Base-by-base conservation (phyloP, 2,888 invertebrate species). In the Drosophila pegasa region DNA sequence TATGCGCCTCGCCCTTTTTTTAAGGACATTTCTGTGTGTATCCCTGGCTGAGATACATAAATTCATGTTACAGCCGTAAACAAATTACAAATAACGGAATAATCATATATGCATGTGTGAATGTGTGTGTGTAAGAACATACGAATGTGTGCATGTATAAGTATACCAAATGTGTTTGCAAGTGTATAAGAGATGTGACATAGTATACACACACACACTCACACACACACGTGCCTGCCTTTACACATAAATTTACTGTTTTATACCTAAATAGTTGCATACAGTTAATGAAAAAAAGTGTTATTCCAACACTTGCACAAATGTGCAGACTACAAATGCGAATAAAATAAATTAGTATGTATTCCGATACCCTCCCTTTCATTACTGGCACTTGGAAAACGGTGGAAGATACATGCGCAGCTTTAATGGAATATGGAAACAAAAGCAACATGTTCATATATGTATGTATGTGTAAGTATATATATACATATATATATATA, bases 401-500 rank as follows among this genome's bases (percentile, higher is more conserved):
- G 47, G 60, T 80, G 68, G 51, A 75, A 79, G 60, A 78, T 69
- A 40, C 78, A 80, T 78, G 78, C 78, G 78, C 78, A 76, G 57
- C 66, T 38, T 64, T 72, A 68, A 60, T 82, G 68, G 65, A 80
- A 66, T 63, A 48, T 71, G 70, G 68, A 65, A 75, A 47, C 47
- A 60, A 69, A 35, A 68, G 60, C 57, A 60, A 66, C 43, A 45
- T 55, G 57, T 61, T 55, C 41, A 40, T 41, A 25, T 29, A 35
- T 2, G 8, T 18, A 45, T 8, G 8, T 14, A 20, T 9, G 2
- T 9, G 31, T 35, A 25, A 1, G 20, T 35, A 45, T 5, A 29
- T 22, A 51, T 29, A 43, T 40, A 41, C 12, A 9, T 31, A 45
- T 43, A 18, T 7, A 20, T 14, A 27, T 27, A 25, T n/a, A 27